These are phyloP conservation scores for Oncorhynchus keta DNA, from an alignment of 2,113 vertebrate genomes.

Conservation along the genomic window DNA sequence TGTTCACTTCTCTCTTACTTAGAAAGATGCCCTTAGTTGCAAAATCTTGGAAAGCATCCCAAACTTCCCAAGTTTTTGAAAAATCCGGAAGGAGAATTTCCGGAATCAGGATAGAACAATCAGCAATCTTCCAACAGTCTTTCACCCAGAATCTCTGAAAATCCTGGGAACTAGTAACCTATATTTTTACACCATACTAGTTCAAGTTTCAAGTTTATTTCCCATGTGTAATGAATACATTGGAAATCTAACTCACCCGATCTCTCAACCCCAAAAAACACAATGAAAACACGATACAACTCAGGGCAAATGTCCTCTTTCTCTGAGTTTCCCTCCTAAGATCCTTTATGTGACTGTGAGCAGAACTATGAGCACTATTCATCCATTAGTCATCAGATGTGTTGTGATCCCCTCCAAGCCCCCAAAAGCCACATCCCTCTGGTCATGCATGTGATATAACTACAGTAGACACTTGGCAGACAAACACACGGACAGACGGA, in stretches of 20 bases:
- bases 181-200: too few species aligned
- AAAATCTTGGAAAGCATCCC: too few species aligned
- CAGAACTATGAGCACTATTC: slow-evolving; percentile 6
- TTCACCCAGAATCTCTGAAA: too few species aligned
- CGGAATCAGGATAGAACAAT: too few species aligned
- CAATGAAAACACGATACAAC: background rate
- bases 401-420: slow-evolving; percentile 11
- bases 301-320: background rate
- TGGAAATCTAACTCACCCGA: background rate
- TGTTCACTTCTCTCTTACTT: too few species aligned
- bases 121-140: too few species aligned
- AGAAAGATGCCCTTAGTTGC: too few species aligned
- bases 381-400: slow-evolving; percentile 29
- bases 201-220: too few species aligned
- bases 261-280: background rate
- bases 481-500: too few species aligned
- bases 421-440: slow-evolving; percentile 6
- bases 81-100: too few species aligned
- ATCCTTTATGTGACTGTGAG: background rate
- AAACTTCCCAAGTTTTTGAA: too few species aligned
- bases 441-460: slow-evolving; percentile 18
- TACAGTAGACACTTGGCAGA: slow-evolving; percentile 5
- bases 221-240: background rate
- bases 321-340: background rate
- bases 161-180: too few species aligned